phyloP scores from a whole-genome alignment of 2,797 vertebrate genomes.

The Sebastes nivosus region DNA sequence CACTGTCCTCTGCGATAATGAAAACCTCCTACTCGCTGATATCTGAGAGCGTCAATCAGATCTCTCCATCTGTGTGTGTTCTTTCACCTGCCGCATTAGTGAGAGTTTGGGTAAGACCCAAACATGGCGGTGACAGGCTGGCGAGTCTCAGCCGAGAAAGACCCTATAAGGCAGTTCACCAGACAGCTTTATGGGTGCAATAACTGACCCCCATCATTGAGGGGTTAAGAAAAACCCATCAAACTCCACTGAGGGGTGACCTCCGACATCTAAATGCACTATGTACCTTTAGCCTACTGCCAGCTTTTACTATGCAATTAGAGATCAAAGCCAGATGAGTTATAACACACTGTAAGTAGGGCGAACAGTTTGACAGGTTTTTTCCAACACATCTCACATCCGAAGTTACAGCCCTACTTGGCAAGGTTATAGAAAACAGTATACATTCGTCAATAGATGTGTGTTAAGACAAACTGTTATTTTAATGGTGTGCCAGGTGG shows the following conservation, averaged over 20 bases:
- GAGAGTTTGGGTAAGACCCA: conserved; percentile 54
- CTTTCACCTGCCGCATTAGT: conserved; percentile 29
- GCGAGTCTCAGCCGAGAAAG: conserved; percentile 50
- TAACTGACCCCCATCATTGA: conserved; percentile 51
- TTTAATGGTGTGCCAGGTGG: conserved; percentile 8
- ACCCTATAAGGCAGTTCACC: conserved; percentile 74
- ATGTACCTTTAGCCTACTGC: neutral
- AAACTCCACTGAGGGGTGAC: conserved; percentile 28
- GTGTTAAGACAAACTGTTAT: conserved; percentile 17
- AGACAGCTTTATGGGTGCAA: conserved; percentile 62
- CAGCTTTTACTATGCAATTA: conserved; percentile 30
- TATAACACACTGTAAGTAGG: neutral
- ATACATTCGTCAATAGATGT: conserved; percentile 37
- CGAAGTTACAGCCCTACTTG: conserved; percentile 47
- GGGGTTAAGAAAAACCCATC: conserved; percentile 60
- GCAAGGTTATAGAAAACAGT: conserved; percentile 26
- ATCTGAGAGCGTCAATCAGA: conserved; percentile 13
- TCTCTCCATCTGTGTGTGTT: neutral
- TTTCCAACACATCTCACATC: conserved; percentile 41
- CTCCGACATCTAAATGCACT: conserved; percentile 13
- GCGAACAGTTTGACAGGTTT: conserved; percentile 44
- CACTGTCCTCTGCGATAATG: neutral
- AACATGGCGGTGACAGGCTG: conserved; percentile 64
- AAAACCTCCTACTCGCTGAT: conserved; percentile 1
- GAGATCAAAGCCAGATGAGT: conserved; percentile 33